Percentiles rank a stretch among this genome's conserved stretches.
Conservation (phyloP, 1,140 invertebrate genomes). For the Drosophila gunungcola region DNA sequence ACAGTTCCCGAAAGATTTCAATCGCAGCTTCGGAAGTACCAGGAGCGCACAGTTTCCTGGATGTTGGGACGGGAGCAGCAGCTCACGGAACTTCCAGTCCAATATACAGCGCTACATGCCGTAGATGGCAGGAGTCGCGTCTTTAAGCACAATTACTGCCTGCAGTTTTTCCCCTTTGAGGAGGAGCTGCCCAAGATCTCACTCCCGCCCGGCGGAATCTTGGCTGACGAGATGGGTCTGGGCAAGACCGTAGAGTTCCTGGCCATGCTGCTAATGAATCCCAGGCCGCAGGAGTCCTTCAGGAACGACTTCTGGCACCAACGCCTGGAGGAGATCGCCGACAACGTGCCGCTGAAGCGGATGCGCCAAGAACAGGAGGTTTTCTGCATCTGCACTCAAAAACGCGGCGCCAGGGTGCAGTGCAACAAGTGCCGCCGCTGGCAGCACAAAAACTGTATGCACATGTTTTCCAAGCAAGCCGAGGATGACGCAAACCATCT, state of each 20-base stretch:
- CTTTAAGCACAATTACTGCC: slow-evolving; percentile 85
- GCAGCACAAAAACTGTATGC: slow-evolving; percentile 70
- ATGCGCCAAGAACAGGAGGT: slow-evolving; percentile 4
- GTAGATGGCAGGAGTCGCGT: slow-evolving; percentile 35
- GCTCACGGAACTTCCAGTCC: slow-evolving; percentile 28
- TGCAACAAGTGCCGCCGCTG: slow-evolving; percentile 55
- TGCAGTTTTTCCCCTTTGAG: slow-evolving; percentile 51
- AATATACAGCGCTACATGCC: slow-evolving; percentile 46
- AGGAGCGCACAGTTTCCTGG: slow-evolving; percentile 89
- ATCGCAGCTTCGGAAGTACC: slow-evolving; percentile 88
- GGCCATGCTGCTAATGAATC: slow-evolving; percentile 88
- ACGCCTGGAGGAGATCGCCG: slow-evolving; percentile 18
- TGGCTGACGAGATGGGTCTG: slow-evolving; percentile 94
- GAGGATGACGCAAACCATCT: slow-evolving; percentile 35
- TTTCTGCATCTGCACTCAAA: slow-evolving; percentile 53
- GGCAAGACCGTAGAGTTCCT: slow-evolving; percentile 93
- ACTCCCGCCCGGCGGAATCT: slow-evolving; percentile 89
- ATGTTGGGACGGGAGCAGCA: slow-evolving; percentile 87
- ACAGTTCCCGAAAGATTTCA: slow-evolving; percentile 46
- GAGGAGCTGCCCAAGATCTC: slow-evolving; percentile 24
- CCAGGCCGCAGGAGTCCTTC: slow-evolving; percentile 56
- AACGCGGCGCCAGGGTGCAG: slow-evolving; percentile 6
- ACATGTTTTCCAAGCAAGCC: background rate
- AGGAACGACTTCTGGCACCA: slow-evolving; percentile 39
- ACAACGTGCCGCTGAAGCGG: slow-evolving; percentile 49